Evolutionary conservation across 1,140 invertebrate genomes (phyloP).

Genomic region (Alviniconcha marisindica): DNA sequence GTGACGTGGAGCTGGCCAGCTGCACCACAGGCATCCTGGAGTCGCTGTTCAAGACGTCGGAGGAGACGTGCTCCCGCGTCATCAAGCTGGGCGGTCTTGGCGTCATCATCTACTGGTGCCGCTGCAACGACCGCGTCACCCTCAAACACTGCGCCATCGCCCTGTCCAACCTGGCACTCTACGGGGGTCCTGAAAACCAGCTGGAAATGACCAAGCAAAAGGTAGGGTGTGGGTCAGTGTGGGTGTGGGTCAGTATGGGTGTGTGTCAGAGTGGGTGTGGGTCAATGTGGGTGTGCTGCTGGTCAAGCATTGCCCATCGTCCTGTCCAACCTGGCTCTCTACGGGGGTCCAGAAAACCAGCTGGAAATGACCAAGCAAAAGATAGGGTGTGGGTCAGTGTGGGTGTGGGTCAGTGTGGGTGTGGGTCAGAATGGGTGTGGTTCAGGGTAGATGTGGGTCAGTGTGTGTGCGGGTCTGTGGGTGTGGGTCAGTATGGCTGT

Average conservation of each 20-base stretch:
- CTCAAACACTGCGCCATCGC: conserved; percentile 96
- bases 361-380: conserved; percentile 96
- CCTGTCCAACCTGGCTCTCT: conserved; percentile 96
- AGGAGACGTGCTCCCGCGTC: conserved; percentile 87
- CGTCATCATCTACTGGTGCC: conserved; percentile 95
- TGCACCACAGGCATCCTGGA: conserved; percentile 97
- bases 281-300: background rate
- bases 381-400: conserved; percentile 13
- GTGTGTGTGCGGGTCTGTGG: too few relatives aligned
- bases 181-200: conserved; percentile 97
- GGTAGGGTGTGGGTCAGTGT: conserved; percentile 11
- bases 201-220: conserved; percentile 96
- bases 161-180: conserved; percentile 96
- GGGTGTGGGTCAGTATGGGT: background rate
- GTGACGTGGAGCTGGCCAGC: conserved; percentile 87
- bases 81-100: conserved; percentile 78
- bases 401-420: background rate
- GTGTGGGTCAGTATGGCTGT: background rate
- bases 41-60: conserved; percentile 96
- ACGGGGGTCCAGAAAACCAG: conserved; percentile 97
- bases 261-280: background rate
- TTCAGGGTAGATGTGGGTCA: too few relatives aligned
- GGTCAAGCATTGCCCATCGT: conserved; percentile 97
- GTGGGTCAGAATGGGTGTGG: background rate
- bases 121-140: conserved; percentile 90